Base-by-base conservation (phyloP, 2,113 vertebrate genomes). In the Scalopus aquaticus region DNA sequence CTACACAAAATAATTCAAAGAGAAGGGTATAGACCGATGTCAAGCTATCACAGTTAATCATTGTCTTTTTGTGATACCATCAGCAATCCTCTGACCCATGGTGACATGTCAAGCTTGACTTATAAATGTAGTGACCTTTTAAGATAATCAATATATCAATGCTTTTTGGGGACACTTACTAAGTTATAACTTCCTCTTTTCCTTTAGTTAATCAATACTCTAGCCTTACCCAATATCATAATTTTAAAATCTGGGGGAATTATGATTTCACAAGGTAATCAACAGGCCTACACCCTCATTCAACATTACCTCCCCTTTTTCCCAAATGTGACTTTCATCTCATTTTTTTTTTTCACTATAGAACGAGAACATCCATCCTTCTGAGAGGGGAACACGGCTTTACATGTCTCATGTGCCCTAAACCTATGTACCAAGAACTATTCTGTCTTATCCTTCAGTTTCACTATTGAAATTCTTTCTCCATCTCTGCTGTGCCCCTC, bases 71-170 rank as follows among this genome's bases (percentile, higher is more conserved):
- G 22, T 90, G 91, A 89, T 88, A 69, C 6, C 2, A 73, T 79
- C 37, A 83, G 42, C n/a, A 65, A 44, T 78, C 37, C 28, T 93
- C 65, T 28, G 46, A 81, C 86, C 35, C 12, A 72, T 83, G 28
- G 35, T n/a, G 16, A 51, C 65, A 37, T 58, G 87, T 84, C 54
- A 79, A 58, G 62, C 76, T 81, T 93, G 76, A 91, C 85, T 97
- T 89, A 77, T 80, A 93, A 94, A 77, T 72, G 20, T 49, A 73
- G 49, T 65, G 92, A 92, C 73, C 49, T 94, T 91, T 96, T 35
- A 65, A 69, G 7, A n/a, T 86, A 39, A 89, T 78, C 35, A 65
- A 28, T 93, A 73, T 39, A 83, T 67, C 60, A 58, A 69, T 67
- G n/a, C 70, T 84, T 91, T 73, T 95, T 28, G 24, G 20, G 49